Base-by-base conservation (phyloP, 2,113 vertebrate genomes). In the Myotis yumanensis region DNA sequence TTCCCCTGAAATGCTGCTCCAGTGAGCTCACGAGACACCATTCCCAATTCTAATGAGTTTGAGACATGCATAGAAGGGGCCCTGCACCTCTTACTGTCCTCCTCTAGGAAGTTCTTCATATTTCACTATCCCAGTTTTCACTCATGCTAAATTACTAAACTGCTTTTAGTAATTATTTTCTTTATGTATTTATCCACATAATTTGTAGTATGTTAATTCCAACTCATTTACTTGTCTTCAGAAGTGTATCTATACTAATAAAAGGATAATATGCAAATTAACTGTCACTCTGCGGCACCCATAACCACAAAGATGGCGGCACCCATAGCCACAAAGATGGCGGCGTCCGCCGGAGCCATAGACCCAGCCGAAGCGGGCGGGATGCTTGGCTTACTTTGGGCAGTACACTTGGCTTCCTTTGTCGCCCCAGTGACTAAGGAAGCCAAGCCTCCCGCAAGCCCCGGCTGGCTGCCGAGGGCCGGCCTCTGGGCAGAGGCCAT, bases 181-280 rank as follows among this genome's bases (percentile, higher is more conserved):
- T 71, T 1, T 28, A 66, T 46, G 22, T 52, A 64, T 76, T 73
- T 86, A 83, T 72, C 32, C 30, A 46, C 22, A 23, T 32, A 94
- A 51, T 94, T 84, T 77, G 32, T 4, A 40, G 30, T n/a, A 6
- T 85, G n/a, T 85, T 86, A 92, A 88, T 93, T 94, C 40, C 35
- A 93, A 11, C 9, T 84, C 87, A 85, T 95, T 93, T 90, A 48
- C 59, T 28, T 77, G 79, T 77, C 37, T 81, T 94, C 35, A 77
- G 46, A 95, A 52, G 12, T 18, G 4, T 51, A 75, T 72, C 43
- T 43, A 43, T 43, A 43, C 43, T 43, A 43, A 43, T 43, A 43
- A 43, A 43, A 43, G 43, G 43, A 43, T 7, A 43, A 43, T 43
- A 43, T 43, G 43, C 43, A 43, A 43, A 43, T 43, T 43, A 43